A percentile compares a stretch with the other conserved stretches of the same genome.
Conservation (phyloP, 2,888 invertebrate species). For the Andrena chrysosceles region DNA sequence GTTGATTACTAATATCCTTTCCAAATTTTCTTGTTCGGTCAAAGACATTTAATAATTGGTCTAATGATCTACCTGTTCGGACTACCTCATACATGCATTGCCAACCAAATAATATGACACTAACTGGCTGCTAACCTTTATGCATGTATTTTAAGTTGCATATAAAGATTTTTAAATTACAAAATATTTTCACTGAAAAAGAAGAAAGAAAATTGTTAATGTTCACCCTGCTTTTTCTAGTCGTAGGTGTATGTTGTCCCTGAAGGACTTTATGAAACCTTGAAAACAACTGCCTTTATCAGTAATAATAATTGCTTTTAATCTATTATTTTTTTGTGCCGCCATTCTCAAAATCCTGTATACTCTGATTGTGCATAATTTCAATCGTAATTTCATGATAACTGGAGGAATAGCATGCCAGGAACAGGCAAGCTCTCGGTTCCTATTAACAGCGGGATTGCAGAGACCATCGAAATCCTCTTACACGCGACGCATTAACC, state of each 20-base stretch:
- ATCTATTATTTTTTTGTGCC: neutral
- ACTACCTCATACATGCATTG: too few species aligned
- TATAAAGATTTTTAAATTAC: too few species aligned
- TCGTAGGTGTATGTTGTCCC: neutral
- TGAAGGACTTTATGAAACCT: neutral
- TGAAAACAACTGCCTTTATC: neutral
- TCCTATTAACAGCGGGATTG: constrained; percentile 26
- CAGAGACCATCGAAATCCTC: constrained; percentile 34
- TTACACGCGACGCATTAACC: constrained; percentile 39
- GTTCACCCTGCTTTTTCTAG: too few species aligned
- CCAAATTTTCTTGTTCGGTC: neutral
- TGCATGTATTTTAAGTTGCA: too few species aligned
- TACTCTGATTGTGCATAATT: neutral
- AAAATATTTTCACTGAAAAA: too few species aligned
- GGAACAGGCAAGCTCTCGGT: constrained; percentile 13
- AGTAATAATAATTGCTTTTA: neutral
- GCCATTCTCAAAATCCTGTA: neutral
- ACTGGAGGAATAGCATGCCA: neutral
- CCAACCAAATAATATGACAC: too few species aligned
- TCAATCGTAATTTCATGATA: constrained; percentile 9
- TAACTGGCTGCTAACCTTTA: too few species aligned
- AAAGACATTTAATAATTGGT: too few species aligned
- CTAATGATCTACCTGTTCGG: too few species aligned
- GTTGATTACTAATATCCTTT: neutral
- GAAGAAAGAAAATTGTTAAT: too few species aligned